A percentile compares a stretch with the other conserved stretches of the same genome.
Conservation (phyloP, 2,113 vertebrate genomes). For the Hiodon alosoides region DNA sequence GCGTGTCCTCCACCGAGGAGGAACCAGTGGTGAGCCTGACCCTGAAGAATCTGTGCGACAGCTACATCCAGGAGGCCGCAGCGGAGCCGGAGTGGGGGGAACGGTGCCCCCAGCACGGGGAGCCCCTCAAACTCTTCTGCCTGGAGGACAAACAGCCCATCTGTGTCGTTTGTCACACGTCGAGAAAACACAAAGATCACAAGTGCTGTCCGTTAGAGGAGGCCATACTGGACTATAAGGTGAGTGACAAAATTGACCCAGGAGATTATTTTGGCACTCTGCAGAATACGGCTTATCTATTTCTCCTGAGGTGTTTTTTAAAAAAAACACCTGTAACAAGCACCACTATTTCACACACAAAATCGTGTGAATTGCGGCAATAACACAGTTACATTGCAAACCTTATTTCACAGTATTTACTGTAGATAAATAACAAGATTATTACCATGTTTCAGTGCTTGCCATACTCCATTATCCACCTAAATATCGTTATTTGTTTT, state of each 20-base stretch:
- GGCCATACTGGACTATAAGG: slow-evolving; percentile 51
- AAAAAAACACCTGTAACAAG: background rate
- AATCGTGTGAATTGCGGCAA: no score
- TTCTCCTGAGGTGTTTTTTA: background rate
- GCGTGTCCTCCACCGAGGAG: slow-evolving; percentile 19
- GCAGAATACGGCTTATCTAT: background rate
- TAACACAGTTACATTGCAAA: no score
- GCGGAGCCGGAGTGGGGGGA: background rate
- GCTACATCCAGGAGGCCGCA: slow-evolving; percentile 31
- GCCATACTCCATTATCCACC: no score
- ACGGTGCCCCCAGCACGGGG: slow-evolving; percentile 46
- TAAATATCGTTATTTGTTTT: no score
- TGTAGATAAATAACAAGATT: no score
- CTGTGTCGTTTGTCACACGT: slow-evolving; percentile 60
- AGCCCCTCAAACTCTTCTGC: slow-evolving; percentile 62
- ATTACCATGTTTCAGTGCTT: no score
- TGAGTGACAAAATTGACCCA: slow-evolving; percentile 15
- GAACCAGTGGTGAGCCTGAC: slow-evolving; percentile 54
- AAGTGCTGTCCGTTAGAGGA: slow-evolving; percentile 53
- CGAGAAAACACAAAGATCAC: slow-evolving; percentile 57
- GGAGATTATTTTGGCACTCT: background rate
- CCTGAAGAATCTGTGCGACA: slow-evolving; percentile 58
- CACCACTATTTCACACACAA: no score
- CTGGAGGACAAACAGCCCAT: slow-evolving; percentile 51
- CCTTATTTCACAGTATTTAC: no score